A percentile compares a stretch with the other conserved stretches of the same genome.
These are phyloP conservation scores for Cetonia aurata DNA, from an alignment of 2,888 invertebrate species.

Conservation along the genomic window DNA sequence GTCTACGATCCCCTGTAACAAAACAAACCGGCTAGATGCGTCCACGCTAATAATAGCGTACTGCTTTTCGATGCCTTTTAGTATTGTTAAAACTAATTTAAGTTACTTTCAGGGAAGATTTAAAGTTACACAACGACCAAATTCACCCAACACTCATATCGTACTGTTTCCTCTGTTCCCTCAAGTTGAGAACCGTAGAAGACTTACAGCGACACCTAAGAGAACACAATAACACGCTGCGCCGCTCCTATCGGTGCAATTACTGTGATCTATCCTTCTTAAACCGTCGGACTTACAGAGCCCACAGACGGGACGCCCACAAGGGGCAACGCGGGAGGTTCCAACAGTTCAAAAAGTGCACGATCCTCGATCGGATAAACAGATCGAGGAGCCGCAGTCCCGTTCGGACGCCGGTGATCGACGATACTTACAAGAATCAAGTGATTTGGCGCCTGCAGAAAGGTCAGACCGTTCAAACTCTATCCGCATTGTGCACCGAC, in stretches of 20 bases:
- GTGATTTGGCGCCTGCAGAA: conserved; percentile 26
- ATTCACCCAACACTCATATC: conserved; percentile 43
- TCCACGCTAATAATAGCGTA: no score
- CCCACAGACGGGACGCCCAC: conserved; percentile 47
- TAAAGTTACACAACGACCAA: conserved; percentile 47
- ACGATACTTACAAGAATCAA: conserved; percentile 6
- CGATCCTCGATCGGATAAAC: conserved; percentile 48
- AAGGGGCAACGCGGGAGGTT: conserved; percentile 46
- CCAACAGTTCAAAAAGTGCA: conserved; percentile 42
- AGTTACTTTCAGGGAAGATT: conserved; percentile 46
- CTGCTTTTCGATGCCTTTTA: no score
- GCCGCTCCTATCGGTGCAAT: conserved; percentile 48
- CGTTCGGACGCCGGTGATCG: background rate
- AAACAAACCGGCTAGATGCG: no score
- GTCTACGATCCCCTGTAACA: no score
- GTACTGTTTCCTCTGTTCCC: conserved; percentile 48
- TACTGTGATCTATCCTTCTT: conserved; percentile 51
- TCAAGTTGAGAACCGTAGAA: conserved; percentile 43
- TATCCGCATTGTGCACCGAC: conserved; percentile 10
- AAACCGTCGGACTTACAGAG: conserved; percentile 44
- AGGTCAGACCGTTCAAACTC: background rate
- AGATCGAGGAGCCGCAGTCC: conserved; percentile 24
- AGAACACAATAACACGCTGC: conserved; percentile 41
- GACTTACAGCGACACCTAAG: conserved; percentile 48
- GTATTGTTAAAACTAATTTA: background rate